Conservation (phyloP, 2,113 vertebrate genomes). For the Sardina pilchardus region DNA sequence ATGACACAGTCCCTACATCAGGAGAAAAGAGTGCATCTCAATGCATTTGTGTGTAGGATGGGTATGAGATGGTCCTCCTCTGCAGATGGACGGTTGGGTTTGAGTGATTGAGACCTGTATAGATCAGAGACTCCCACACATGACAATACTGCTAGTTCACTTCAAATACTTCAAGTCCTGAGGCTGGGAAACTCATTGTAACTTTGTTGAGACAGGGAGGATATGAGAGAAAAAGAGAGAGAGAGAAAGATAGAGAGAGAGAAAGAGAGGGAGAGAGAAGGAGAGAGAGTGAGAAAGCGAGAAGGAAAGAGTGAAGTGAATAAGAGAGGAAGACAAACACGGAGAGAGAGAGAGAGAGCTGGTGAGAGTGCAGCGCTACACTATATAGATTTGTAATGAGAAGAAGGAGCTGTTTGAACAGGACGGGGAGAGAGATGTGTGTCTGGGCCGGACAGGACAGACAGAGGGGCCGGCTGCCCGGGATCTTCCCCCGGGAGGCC, state of each 20-base stretch:
- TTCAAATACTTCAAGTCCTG: not conserved
- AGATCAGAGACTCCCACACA: not conserved
- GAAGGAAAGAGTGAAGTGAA: not conserved
- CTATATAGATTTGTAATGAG: not conserved
- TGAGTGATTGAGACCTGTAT: not conserved
- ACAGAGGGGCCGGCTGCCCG: not conserved
- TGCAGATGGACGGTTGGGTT: not conserved
- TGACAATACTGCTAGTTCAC: not conserved
- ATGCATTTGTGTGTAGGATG: not conserved
- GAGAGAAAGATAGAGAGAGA: not conserved
- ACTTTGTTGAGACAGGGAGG: not conserved
- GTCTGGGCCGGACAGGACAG: not conserved
- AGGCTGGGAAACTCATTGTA: not conserved
- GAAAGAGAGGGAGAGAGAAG: not conserved
- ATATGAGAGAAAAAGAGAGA: slow-evolving; percentile 1
- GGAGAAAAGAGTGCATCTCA: not conserved
- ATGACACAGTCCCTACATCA: not conserved
- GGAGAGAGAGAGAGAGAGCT: not conserved
- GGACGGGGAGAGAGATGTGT: not conserved
- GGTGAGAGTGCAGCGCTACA: not conserved
- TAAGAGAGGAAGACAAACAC: not conserved
- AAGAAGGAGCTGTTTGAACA: not conserved
- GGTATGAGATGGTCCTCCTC: not conserved
- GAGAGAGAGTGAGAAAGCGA: not conserved
- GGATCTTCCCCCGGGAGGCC: not conserved